Conservation (phyloP, 2,888 invertebrate species). For the Sicus ferrugineus region DNA sequence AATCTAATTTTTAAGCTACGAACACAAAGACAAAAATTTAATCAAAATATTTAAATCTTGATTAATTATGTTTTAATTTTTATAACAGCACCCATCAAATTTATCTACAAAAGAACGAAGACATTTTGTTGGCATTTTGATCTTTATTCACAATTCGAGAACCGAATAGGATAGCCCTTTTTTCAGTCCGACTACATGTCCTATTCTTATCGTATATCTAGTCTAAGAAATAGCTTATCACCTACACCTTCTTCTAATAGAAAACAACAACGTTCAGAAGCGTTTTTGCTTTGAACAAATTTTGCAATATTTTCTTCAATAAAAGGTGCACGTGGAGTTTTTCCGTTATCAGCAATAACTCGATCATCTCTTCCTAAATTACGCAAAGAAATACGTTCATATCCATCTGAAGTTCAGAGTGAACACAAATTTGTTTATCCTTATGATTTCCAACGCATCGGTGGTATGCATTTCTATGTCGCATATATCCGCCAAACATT, state of each 20-base stretch:
- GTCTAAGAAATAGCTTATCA: conserved; percentile 89
- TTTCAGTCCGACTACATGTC: conserved; percentile 73
- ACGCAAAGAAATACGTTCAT: conserved; percentile 85
- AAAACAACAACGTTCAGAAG: conserved; percentile 69
- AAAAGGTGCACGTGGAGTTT: conserved; percentile 83
- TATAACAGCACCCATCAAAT: no score
- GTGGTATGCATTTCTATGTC: conserved; percentile 80
- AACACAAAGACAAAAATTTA: no score
- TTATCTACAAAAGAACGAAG: conserved; percentile 56
- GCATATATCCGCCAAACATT: conserved; percentile 93
- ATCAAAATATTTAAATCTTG: no score
- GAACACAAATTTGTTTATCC: conserved; percentile 66
- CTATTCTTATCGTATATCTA: conserved; percentile 76
- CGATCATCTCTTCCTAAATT: conserved; percentile 96
- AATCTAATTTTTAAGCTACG: no score
- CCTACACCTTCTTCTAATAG: conserved; percentile 77
- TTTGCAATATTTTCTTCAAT: conserved; percentile 76
- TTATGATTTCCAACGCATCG: conserved; percentile 67
- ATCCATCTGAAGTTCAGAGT: conserved; percentile 77
- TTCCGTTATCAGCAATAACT: conserved; percentile 87
- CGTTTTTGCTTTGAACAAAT: conserved; percentile 71
- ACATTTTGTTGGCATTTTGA: conserved; percentile 84
- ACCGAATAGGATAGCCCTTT: conserved; percentile 98
- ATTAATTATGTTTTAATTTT: no score
- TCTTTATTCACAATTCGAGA: conserved; percentile 91